Evolutionary conservation across 1,140 invertebrate genomes (phyloP).

Genomic region (Ceratina calcarata): DNA sequence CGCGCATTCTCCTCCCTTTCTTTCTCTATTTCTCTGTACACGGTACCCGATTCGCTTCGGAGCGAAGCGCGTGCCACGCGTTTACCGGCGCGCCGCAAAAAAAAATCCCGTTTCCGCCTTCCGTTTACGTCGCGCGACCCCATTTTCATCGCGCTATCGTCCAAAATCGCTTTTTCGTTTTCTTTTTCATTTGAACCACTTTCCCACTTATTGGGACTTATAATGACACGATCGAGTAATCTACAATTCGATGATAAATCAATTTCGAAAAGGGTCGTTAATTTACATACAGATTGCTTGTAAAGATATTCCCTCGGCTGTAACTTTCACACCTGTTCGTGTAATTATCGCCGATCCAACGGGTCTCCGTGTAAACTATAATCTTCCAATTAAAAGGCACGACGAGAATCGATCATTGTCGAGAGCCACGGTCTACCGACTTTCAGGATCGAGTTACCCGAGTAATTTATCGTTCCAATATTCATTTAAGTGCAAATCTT

Average conservation of each 20-base stretch:
- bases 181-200: not conserved
- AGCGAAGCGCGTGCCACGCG: conserved; percentile 28
- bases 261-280: conserved; percentile 14
- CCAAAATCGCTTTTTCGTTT: conserved; percentile 19
- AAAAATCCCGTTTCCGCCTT: conserved; percentile 53
- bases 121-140: conserved; percentile 28
- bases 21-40: conserved; percentile 13
- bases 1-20: conserved; percentile 47
- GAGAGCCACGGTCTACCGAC: not conserved
- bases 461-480: not conserved
- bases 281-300: conserved; percentile 51
- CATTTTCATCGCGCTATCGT: conserved; percentile 13
- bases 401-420: conserved; percentile 31
- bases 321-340: conserved; percentile 1
- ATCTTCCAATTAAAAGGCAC: conserved; percentile 53
- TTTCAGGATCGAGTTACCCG: not conserved
- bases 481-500: not conserved
- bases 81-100: conserved; percentile 21
- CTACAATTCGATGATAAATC: conserved; percentile 37
- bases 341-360: conserved; percentile 27
- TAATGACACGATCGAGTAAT: conserved; percentile 30
- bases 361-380: conserved; percentile 10
- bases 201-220: not conserved
- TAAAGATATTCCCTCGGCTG: not conserved
- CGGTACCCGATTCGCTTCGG: not conserved